Evolutionary conservation across 1,140 invertebrate species (phyloP).

Genomic region (Mercenaria mercenaria): DNA sequence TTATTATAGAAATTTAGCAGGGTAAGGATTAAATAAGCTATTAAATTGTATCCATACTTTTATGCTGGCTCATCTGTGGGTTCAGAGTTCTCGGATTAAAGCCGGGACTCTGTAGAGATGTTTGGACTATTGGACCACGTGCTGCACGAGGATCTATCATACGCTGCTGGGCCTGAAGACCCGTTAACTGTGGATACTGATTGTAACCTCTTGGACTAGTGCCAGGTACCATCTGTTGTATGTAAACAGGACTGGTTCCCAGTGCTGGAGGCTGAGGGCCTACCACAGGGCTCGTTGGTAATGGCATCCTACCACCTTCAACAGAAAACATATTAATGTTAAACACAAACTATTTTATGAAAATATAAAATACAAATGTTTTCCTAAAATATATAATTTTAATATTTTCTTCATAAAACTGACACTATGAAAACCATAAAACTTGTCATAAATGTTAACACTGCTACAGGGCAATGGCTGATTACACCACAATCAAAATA

Average conservation of each 20-base stretch:
- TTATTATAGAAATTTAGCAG: too few relatives aligned
- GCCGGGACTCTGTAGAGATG: constrained; percentile 1
- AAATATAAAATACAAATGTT: too few relatives aligned
- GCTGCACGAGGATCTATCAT: constrained; percentile 55
- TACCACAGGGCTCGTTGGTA: constrained; percentile 26
- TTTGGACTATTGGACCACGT: constrained; percentile 27
- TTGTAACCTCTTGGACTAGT: constrained; percentile 39
- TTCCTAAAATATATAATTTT: too few relatives aligned
- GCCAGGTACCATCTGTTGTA: constrained; percentile 59
- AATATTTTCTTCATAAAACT: too few relatives aligned
- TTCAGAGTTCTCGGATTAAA: constrained; percentile 30
- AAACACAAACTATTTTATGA: too few relatives aligned
- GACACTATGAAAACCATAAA: too few relatives aligned
- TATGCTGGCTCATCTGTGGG: constrained; percentile 21
- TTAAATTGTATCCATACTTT: neutral
- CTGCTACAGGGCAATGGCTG: too few relatives aligned
- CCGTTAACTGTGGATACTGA: constrained; percentile 31
- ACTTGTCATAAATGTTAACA: too few relatives aligned
- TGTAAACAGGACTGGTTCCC: constrained; percentile 33
- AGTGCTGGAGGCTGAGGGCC: constrained; percentile 1
- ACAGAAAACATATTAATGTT: too few relatives aligned
- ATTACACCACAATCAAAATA: too few relatives aligned
- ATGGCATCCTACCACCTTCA: constrained; percentile 45
- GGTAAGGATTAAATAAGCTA: too few relatives aligned
- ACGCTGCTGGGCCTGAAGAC: constrained; percentile 47